Evolutionary conservation across 2,888 invertebrate species (phyloP).

Genomic region (Petrophora chlorosata): DNA sequence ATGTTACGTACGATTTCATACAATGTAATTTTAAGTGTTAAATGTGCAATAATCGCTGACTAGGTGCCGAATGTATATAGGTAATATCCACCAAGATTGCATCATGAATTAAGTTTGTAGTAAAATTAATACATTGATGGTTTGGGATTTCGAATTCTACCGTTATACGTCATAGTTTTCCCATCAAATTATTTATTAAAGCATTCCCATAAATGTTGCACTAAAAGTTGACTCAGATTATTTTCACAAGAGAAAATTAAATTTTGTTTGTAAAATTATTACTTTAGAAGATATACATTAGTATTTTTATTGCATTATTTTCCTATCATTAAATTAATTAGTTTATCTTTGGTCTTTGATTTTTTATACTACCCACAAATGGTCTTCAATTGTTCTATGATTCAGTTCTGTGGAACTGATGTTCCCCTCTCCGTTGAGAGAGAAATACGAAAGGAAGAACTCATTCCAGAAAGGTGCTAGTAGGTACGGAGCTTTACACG

Average conservation of each 20-base stretch:
- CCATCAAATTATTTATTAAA: slow-evolving; percentile 72
- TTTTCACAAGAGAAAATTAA: slow-evolving; percentile 54
- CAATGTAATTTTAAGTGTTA: slow-evolving; percentile 75
- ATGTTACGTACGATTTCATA: slow-evolving; percentile 60
- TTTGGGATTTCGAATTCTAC: slow-evolving; percentile 49
- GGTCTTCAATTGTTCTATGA: too few species aligned
- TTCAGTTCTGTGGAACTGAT: too few species aligned
- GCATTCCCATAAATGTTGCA: slow-evolving; percentile 72
- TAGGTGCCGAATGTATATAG: slow-evolving; percentile 67
- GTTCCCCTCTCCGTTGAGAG: too few species aligned
- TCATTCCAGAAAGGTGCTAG: too few species aligned
- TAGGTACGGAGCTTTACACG: too few species aligned
- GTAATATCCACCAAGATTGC: slow-evolving; percentile 39
- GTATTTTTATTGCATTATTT: slow-evolving; percentile 81
- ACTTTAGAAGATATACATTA: slow-evolving; percentile 64
- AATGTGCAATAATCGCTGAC: slow-evolving; percentile 75
- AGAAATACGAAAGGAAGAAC: too few species aligned
- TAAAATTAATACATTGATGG: slow-evolving; percentile 48
- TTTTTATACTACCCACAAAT: slow-evolving; percentile 14
- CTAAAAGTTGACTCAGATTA: slow-evolving; percentile 56
- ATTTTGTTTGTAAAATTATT: slow-evolving; percentile 69
- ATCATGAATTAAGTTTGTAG: slow-evolving; percentile 48
- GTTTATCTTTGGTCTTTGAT: slow-evolving; percentile 39
- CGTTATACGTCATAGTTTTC: slow-evolving; percentile 55
- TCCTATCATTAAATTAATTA: slow-evolving; percentile 74